Base-by-base conservation (phyloP, 2,113 vertebrate genomes). In the Megalops atlanticus region DNA sequence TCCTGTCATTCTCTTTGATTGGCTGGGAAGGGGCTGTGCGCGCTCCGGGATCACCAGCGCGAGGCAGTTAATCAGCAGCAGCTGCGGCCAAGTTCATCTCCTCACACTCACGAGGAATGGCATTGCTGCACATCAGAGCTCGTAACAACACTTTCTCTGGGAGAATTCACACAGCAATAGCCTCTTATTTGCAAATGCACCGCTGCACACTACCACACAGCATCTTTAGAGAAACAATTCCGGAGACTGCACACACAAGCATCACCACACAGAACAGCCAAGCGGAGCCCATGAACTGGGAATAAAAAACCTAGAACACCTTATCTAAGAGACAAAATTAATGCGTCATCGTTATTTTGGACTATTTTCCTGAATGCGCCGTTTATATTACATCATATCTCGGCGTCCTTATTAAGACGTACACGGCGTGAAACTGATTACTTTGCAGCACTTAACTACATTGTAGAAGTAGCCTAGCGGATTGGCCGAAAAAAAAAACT, bases 51-150 rank as follows among this genome's bases (percentile, higher is more conserved):
- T 40, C 45, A 47, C 74, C 82, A 78, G 85, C 85, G 85, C 84
- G 85, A 86, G 81, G 82, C 85, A 84, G 86, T 87, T 90, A 83
- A 88, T 90, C 89, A 86, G 88, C 85, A 78, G 86, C 84, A 72
- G 80, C 81, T 77, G 75, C 78, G 81, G 81, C 86, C 80, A 80
- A 86, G 86, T 88, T 86, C 84, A 80, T 83, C 86, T 81, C 80
- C 87, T 86, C 88, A 76, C 84, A 83, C 84, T 85, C 84, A 81
- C 84, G 83, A 82, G 84, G 83, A 84, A 89, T 87, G 86, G 85
- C 86, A 85, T 75, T 74, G 87, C 87, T 82, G 82, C 82, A 85
- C 84, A 81, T 79, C 85, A 85, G 81, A 80, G 79, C 86, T 82
- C 81, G 82, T 79, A 81, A 83, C 81, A 81, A 76, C 84, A 85